Conservation (phyloP, 2,797 vertebrate genomes). For the Micropoecilia bifurca region DNA sequence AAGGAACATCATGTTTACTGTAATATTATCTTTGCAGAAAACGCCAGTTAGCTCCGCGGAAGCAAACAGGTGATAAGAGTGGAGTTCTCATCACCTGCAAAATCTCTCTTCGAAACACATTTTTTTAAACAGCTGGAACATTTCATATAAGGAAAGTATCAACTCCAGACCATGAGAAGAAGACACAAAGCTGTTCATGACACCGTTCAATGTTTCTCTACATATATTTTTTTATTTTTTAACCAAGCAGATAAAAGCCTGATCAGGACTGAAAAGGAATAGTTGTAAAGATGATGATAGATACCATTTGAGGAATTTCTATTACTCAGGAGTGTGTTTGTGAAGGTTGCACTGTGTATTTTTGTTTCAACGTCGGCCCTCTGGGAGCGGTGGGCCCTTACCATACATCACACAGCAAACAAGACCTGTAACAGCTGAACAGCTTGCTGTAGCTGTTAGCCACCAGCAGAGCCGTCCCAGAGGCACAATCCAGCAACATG, state of each 20-base stretch:
- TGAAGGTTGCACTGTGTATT: constrained; percentile 47
- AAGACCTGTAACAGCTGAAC: constrained; percentile 70
- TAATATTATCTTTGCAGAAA: neutral
- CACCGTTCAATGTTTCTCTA: too few relatives aligned
- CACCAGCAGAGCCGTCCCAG: constrained; percentile 73
- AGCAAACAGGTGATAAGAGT: neutral
- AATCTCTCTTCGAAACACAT: neutral
- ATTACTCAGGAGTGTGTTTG: constrained; percentile 38
- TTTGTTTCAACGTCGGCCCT: constrained; percentile 75
- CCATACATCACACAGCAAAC: constrained; percentile 76
- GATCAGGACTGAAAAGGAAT: neutral
- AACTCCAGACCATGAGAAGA: too few relatives aligned
- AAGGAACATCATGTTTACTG: neutral
- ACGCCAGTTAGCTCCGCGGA: neutral
- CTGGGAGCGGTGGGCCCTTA: constrained; percentile 65
- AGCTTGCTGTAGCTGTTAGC: constrained; percentile 70
- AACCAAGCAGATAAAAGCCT: neutral
- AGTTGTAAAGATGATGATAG: neutral
- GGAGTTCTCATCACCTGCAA: neutral
- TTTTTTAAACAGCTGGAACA: neutral
- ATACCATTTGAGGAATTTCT: constrained; percentile 33
- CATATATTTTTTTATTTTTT: neutral
- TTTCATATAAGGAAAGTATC: neutral
- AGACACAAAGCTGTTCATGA: too few relatives aligned
- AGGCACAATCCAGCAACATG: constrained; percentile 66